These are phyloP conservation scores for Albula glossodonta DNA, from an alignment of 2,113 vertebrate species.

Conservation along the genomic window DNA sequence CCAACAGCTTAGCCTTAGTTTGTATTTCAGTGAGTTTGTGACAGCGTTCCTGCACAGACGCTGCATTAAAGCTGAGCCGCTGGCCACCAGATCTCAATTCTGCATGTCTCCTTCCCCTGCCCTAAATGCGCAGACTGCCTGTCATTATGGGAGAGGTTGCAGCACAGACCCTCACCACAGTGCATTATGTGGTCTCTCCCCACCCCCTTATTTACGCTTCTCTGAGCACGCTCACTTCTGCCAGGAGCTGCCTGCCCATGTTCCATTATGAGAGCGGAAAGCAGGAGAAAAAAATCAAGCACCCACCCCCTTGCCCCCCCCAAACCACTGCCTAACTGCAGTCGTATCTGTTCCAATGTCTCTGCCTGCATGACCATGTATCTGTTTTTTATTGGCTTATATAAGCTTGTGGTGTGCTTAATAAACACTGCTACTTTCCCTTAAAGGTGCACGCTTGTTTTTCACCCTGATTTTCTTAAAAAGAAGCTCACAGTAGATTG, in stretches of 20 bases:
- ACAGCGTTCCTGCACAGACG: conserved; percentile 43
- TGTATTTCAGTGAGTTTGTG: conserved; percentile 38
- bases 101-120: conserved; percentile 55
- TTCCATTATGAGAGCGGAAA: conserved; percentile 35
- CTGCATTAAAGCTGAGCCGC: conserved; percentile 42
- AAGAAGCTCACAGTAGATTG: conserved; percentile 1
- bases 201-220: conserved; percentile 29
- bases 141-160: conserved; percentile 44
- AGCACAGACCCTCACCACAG: conserved; percentile 67
- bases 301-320: conserved; percentile 21
- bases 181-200: conserved; percentile 52
- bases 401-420: conserved; percentile 59
- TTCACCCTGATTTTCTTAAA: not conserved
- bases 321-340: conserved; percentile 45
- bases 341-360: conserved; percentile 57
- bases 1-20: conserved; percentile 49
- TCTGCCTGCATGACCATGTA: conserved; percentile 55
- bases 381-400: conserved; percentile 63
- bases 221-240: conserved; percentile 43
- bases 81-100: conserved; percentile 56
- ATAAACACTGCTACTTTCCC: conserved; percentile 53
- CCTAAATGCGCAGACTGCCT: conserved; percentile 44
- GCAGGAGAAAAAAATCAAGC: conserved; percentile 19
- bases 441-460: conserved; percentile 40
- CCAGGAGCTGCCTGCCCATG: conserved; percentile 47